Conservation (phyloP, 2,113 vertebrate genomes). For the Electrona antarctica region DNA sequence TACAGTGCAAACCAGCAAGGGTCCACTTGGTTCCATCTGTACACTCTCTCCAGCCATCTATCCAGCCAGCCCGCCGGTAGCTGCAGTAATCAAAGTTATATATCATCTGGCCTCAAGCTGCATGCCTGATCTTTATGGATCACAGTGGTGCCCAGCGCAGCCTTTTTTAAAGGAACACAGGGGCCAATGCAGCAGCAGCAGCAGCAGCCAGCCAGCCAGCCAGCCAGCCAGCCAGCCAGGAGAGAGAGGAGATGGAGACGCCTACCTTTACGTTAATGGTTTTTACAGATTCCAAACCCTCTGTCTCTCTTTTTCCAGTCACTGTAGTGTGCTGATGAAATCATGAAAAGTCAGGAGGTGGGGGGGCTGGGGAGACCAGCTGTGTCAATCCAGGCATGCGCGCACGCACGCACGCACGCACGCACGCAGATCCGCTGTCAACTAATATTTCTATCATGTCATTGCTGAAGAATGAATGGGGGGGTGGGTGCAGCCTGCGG, state of each 20-base stretch:
- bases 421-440: not conserved
- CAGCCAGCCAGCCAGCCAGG: too few species aligned
- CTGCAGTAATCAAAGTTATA: conserved; percentile 47
- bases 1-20: too few species aligned
- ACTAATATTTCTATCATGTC: conserved; percentile 2
- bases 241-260: conserved; percentile 35
- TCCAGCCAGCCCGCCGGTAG: conserved; percentile 25
- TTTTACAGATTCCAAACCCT: conserved; percentile 65
- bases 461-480: conserved; percentile 17
- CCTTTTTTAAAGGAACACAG: conserved; percentile 35
- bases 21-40: too few species aligned
- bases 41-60: conserved; percentile 1
- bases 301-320: conserved; percentile 60
- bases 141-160: conserved; percentile 34
- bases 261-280: conserved; percentile 67
- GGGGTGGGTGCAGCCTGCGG: conserved; percentile 11
- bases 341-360: conserved; percentile 35
- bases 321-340: conserved; percentile 45
- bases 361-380: conserved; percentile 39
- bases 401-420: too few species aligned
- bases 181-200: conserved; percentile 28
- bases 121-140: conserved; percentile 58
- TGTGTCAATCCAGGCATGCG: conserved; percentile 37
- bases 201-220: too few species aligned
- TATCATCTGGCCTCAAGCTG: conserved; percentile 61